Evolutionary conservation across 2,888 invertebrate genomes (phyloP), one percentile per base, ranked within the genome.

Genomic region (Proisotoma minuta): DNA sequence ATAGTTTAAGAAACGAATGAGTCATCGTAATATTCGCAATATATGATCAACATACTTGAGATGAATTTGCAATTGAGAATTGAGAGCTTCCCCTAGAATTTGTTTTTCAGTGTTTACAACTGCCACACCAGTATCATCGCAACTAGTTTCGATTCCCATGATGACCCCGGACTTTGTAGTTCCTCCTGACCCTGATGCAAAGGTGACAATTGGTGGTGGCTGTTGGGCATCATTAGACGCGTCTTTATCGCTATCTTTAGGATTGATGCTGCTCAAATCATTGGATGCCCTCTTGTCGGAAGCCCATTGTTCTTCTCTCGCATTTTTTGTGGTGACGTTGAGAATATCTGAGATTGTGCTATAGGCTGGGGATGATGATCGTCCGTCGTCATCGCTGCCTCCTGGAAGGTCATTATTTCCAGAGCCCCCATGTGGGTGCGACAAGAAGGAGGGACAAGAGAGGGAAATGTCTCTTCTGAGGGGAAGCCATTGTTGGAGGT

Each of bases 91-190:
- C 10, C 91, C 90, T 50, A 92, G 77, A 72, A 96, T 81, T 65
- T 81, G 80, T 27, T 90, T 88, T 61, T 82, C 75, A 22, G 81
- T 81, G 78, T 89, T 84, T 5, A 98, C 85, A 68, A 98, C 81
- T 47, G 93, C 81, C 49, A 93, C 96, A 76, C 89, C 96, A 1
- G 97, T 98, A 77, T 98, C 98, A 81, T 98, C 97, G 77, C 96
- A 98, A 66, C 96, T 96, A 3, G 95, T 94, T 83, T 98, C 98
- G 74, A 98, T 96, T 4, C 97, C 97, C 71, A 97, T 79, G 59
- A 97, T 69, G 2, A 72, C 57, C 1, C 73, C 70, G 1, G 63
- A 56, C 29, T 56, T 65, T 12, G 61, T 60, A 1, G 27, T 49
- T 2, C 66, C 66, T 12, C 60, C 62, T 10, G 66, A 62, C 15